Conservation (phyloP, 2,113 vertebrate species). For the Tachuris rubrigastra region DNA sequence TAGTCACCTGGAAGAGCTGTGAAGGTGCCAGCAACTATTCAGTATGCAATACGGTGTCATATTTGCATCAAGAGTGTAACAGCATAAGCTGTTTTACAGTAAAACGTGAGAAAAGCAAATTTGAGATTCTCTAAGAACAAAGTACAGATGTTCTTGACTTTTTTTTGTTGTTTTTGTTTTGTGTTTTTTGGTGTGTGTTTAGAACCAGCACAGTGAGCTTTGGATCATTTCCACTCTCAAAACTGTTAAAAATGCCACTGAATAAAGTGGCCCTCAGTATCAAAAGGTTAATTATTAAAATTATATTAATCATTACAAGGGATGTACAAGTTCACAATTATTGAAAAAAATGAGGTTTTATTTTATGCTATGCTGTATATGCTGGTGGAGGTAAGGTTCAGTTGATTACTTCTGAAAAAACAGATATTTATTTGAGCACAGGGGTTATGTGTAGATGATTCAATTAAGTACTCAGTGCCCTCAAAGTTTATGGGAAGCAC, state of each 20-base stretch:
- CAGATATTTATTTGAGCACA: background rate
- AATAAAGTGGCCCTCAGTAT: background rate
- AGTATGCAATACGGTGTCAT: background rate
- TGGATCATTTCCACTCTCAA: background rate
- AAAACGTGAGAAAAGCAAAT: background rate
- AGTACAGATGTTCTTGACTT: rapidly evolving
- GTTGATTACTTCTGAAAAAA: background rate
- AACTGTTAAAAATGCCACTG: background rate
- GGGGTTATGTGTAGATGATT: background rate
- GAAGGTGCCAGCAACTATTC: background rate
- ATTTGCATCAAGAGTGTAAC: background rate
- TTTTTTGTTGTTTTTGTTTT: background rate
- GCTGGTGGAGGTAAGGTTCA: background rate
- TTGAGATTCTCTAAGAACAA: background rate
- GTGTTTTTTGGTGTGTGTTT: background rate
- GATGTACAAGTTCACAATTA: background rate
- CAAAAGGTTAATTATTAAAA: background rate
- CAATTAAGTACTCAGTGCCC: background rate
- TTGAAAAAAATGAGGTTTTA: background rate
- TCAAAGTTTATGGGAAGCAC: background rate
- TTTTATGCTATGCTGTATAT: background rate
- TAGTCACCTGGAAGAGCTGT: background rate
- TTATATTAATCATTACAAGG: background rate
- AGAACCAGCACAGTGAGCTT: background rate
- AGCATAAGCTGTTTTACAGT: background rate